Base-by-base conservation (phyloP, 2,797 vertebrate genomes). In the Pagetopsis macropterus region DNA sequence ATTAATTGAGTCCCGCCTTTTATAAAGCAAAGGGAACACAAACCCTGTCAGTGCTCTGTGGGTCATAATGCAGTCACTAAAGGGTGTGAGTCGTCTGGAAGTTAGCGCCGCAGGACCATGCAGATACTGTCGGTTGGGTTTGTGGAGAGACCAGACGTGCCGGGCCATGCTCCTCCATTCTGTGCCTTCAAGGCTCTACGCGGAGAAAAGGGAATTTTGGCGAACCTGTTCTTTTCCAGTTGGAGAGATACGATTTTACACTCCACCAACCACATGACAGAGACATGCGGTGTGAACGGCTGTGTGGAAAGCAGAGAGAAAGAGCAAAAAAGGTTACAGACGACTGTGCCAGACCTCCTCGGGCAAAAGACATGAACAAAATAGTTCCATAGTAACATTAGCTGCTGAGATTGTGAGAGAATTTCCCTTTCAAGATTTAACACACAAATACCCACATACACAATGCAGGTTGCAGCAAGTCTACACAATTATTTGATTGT, bases 171-270 rank as follows among this genome's bases (percentile, higher is more conserved):
- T 88, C 80, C 65, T 13, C 85, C 70, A 61, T 89, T 89, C 82
- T 51, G 72, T 88, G 83, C 89, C 89, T 92, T 52, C 27, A 56
- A 89, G 89, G 89, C 88, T 91, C 76, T 76, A 81, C 45, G 59
- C 78, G 65, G 68, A 85, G 84, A 81, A 78, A 69, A 87, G 91
- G 93, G 94, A 95, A 95, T 94, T 96, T 94, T 78, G 95, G 87
- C 90, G 83, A 96, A 96, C 96, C 95, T 93, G 95, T 96, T 96
- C 91, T 89, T 93, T 92, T 93, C 94, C 92, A 90, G 87, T 87
- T 91, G 87, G 90, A 82, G 90, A 86, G 90, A 88, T 89, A 70
- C 82, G 88, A 90, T 88, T 89, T 90, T 86, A 85, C 89, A 90
- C 88, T 76, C 85, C 62, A 64, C 87, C 90, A 89, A 88, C 79